Evolutionary conservation across 1,140 invertebrate genomes (phyloP), one percentile per base, ranked within the genome.

Genomic region (Pseudomyrmex cubaensis): DNA sequence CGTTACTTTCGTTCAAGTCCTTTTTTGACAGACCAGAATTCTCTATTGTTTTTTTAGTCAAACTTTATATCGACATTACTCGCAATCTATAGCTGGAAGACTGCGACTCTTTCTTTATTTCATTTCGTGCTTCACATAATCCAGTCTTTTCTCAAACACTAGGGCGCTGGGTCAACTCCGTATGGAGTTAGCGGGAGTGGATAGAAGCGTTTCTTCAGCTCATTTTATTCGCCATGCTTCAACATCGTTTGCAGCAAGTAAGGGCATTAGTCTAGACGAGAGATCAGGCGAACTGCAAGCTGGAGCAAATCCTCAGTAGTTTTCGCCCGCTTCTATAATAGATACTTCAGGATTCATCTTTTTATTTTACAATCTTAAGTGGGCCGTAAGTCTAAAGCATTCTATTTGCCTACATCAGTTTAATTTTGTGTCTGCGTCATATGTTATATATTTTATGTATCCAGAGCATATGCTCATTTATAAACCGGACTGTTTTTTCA

Each of bases 361-460:
- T 48, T 35, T 5, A 35, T 0, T 35, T 5, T 7, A 35, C 35
- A 5, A 35, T 35, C 5, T 35, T 35, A 35, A 7, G 5, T 35
- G 0, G 1, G 0, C 3, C 35, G 0, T 7, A 35, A 4, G 35
- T 5, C 35, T 35, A 35, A 7, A 0, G 5, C 0, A 25, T 0
- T 7, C 5, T 35, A 1, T 35, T 35, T 35, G 0, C 5, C 5
- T 0, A 35, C 0, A 4, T 5, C 4, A 7, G 35, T 7, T 35
- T 35, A 0, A 7, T 7, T 35, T 35, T 35, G 0, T 0, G 0
- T 0, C 3, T 35, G 5, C 5, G 0, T 5, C 5, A 0, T 35
- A 5, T 35, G 0, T 7, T 35, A 35, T 35, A 5, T 35, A 35
- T 35, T 35, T 35, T 35, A 7, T 35, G 1, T 35, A 35, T 35